Evolutionary conservation across 2,113 vertebrate genomes (phyloP), one percentile per base, ranked within the genome.

Genomic region (Australoheros scitulus): DNA sequence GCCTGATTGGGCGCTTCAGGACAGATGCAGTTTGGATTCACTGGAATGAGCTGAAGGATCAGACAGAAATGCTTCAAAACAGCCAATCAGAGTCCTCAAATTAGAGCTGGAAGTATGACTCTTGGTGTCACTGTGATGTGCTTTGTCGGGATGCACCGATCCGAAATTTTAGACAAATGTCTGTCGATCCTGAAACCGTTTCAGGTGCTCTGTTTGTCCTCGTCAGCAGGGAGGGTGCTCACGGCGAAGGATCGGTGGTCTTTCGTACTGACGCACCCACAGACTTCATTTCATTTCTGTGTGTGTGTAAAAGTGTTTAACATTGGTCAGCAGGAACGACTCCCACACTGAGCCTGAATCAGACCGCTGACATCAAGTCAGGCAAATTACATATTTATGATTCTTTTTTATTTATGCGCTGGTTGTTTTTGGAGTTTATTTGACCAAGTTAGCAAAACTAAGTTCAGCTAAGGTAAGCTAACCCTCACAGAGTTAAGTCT

Each of bases 31-130:
- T 70, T 29, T 6, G 14, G 47, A 50, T 15, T 50, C 47, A 17
- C 5, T 18, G 3, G 15, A 50, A 50, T 0, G 15, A 29, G 1
- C 1, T 0, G 24, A 50, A 4, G 0, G 9, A 70, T 0, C 10
- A 4, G 24, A 17, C 9, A 50, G 43, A 70, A 32, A 72, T 11
- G 22, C 43, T 50, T 15, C 11, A 15, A 18, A 9, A 1, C 58
- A 22, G 18, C 76, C 76, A 77, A 61, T 61, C 26, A 22, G 24
- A 43, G 26, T 77, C 76, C 59, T 58, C 0, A 3, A 26, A 26
- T 41, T n/a, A 41, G 24, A 41, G 72, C 72, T 58, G 2, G 32
- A 22, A 6, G 64, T 50, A 11, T 68, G 22, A 70, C 5, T 0
- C 8, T 50, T 50, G 3, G 17, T 3, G 41, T 18, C 64, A 2